Evolutionary conservation across 2,797 vertebrate species (phyloP).

Genomic region (Liasis olivaceus): DNA sequence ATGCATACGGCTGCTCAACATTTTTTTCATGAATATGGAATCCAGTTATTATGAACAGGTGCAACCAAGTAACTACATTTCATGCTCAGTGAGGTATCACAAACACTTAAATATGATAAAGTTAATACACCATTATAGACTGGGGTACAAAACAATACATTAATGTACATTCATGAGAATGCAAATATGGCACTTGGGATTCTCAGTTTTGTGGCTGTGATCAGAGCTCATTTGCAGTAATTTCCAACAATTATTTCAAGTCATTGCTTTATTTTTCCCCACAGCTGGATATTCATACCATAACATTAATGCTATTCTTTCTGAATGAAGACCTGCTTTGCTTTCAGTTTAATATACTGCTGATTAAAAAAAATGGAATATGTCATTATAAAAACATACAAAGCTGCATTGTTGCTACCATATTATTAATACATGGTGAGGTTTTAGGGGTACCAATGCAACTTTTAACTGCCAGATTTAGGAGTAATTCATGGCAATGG

Average conservation of each 20-base stretch:
- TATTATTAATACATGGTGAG: neutral
- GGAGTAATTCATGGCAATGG: neutral
- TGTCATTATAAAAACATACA: neutral
- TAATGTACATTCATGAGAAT: conserved; percentile 58
- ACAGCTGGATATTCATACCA: conserved; percentile 32
- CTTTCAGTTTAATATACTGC: neutral
- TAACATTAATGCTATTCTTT: neutral
- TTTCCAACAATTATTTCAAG: conserved; percentile 64
- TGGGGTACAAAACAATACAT: conserved; percentile 54
- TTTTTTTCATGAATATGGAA: conserved; percentile 54
- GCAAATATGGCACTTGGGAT: conserved; percentile 47
- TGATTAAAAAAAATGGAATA: neutral
- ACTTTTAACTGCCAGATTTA: neutral
- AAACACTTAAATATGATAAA: conserved; percentile 61
- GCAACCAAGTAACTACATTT: conserved; percentile 56
- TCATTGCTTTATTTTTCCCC: conserved; percentile 45
- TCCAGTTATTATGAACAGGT: conserved; percentile 61
- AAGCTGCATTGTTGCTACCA: neutral
- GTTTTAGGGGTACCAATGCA: neutral
- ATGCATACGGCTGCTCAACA: conserved; percentile 38
- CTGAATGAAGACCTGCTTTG: conserved; percentile 14
- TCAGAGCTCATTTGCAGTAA: conserved; percentile 60
- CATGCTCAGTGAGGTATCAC: conserved; percentile 56
- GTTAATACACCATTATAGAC: conserved; percentile 54
- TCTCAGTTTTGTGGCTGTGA: conserved; percentile 47